phyloP scores from a whole-genome alignment of 2,113 vertebrate genomes.

The Ceratotherium simum region DNA sequence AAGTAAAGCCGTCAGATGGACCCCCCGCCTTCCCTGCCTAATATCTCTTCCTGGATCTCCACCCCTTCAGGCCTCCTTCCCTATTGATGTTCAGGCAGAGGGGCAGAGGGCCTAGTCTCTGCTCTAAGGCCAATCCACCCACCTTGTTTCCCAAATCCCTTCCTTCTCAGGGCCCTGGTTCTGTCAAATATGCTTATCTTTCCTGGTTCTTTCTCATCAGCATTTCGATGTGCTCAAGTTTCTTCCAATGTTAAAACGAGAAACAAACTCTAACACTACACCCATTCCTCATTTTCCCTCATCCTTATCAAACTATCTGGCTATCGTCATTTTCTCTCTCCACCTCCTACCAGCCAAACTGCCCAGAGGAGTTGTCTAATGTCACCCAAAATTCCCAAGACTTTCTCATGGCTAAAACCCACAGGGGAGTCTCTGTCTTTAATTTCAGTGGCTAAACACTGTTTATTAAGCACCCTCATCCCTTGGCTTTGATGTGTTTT shows the following conservation, averaged over 20 bases:
- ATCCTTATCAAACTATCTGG: background rate
- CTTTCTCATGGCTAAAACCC: background rate
- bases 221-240: conserved; percentile 1
- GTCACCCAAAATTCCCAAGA: background rate
- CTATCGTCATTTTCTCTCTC: background rate
- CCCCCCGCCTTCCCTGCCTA: too few species aligned
- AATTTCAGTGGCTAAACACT: background rate
- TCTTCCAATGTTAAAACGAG: background rate
- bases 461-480: background rate
- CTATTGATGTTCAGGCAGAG: background rate
- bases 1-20: background rate
- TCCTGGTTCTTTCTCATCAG: background rate
- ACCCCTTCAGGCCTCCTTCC: background rate
- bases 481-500: background rate
- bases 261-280: background rate
- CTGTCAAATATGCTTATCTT: background rate
- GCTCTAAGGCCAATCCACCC: background rate
- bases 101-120: background rate
- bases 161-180: background rate
- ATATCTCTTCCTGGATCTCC: background rate
- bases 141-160: background rate
- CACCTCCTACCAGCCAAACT: background rate
- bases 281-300: background rate
- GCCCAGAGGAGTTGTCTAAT: background rate
- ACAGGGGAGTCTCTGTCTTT: background rate